phyloP scores from a whole-genome alignment of 1,140 invertebrate genomes.

The Elysia chlorotica region DNA sequence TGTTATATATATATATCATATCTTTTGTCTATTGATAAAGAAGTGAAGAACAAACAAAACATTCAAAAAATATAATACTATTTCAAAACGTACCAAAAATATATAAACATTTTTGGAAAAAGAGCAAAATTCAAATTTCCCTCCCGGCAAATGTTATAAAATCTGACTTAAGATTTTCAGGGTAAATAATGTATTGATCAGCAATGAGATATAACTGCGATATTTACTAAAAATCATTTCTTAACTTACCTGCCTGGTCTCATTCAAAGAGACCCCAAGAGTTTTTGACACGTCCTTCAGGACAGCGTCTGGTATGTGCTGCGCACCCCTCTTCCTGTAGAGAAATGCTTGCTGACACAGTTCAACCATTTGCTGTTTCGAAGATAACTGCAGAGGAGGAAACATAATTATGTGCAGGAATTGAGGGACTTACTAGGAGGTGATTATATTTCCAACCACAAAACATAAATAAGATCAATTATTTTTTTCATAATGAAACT shows the following conservation, averaged over 20 bases:
- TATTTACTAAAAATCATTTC: too few species aligned
- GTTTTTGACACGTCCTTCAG: conserved; percentile 20
- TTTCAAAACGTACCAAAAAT: too few species aligned
- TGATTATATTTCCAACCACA: conserved; percentile 23
- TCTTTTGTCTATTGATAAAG: too few species aligned
- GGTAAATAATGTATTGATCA: not conserved
- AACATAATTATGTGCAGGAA: too few species aligned
- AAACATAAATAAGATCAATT: conserved; percentile 8
- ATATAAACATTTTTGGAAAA: too few species aligned
- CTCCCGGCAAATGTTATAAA: too few species aligned
- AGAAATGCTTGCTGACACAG: conserved; percentile 32
- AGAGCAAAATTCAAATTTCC: too few species aligned
- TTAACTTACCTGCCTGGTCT: conserved; percentile 14
- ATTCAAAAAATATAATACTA: too few species aligned
- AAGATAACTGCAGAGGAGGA: conserved; percentile 23
- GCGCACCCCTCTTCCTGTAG: conserved; percentile 24
- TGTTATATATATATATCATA: too few species aligned
- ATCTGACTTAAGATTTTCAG: too few species aligned
- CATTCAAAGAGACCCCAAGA: conserved; percentile 8
- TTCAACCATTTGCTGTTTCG: conserved; percentile 29
- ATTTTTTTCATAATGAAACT: conserved; percentile 7
- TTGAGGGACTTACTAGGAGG: too few species aligned
- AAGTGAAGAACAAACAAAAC: too few species aligned
- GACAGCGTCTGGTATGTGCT: conserved; percentile 27
- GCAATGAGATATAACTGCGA: not conserved